Percentiles rank a stretch among this genome's conserved stretches.
Conservation (phyloP, 2,888 invertebrate genomes). For the Agrotis clavis region DNA sequence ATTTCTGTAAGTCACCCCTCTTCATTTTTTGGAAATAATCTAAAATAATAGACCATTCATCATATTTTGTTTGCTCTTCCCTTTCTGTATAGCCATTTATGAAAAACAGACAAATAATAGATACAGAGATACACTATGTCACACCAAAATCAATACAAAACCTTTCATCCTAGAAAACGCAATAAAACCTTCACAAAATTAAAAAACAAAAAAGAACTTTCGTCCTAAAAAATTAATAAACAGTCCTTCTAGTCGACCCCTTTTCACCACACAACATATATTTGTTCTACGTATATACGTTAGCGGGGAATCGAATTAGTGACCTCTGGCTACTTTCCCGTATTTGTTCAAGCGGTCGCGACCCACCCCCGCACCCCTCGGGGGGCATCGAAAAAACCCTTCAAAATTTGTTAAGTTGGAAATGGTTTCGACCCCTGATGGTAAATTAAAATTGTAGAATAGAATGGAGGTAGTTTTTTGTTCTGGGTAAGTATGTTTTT, state of each 20-base stretch:
- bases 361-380: slow-evolving; percentile 57
- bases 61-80: no score
- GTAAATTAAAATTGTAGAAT: slow-evolving; percentile 57
- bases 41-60: no score
- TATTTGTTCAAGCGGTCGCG: slow-evolving; percentile 72
- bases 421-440: slow-evolving; percentile 56
- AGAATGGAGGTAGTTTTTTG: slow-evolving; percentile 45
- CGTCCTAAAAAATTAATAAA: slow-evolving; percentile 49
- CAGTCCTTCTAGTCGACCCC: slow-evolving; percentile 41
- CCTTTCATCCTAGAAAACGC: slow-evolving; percentile 2
- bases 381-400: slow-evolving; percentile 60
- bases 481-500: slow-evolving; percentile 8
- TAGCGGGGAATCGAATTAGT: slow-evolving; percentile 72
- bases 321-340: slow-evolving; percentile 71
- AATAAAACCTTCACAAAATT: slow-evolving; percentile 8
- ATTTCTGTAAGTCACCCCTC: no score
- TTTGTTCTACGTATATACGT: slow-evolving; percentile 61
- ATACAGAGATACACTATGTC: background rate
- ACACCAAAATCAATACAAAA: slow-evolving; percentile 9
- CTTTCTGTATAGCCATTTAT: no score
- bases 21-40: no score
- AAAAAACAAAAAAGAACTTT: slow-evolving; percentile 42
- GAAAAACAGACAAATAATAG: no score
- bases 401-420: slow-evolving; percentile 62
- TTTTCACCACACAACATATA: slow-evolving; percentile 51